These are phyloP conservation scores for Charadrius vociferus DNA, from an alignment of 2,113 vertebrate genomes.

Conservation along the genomic window DNA sequence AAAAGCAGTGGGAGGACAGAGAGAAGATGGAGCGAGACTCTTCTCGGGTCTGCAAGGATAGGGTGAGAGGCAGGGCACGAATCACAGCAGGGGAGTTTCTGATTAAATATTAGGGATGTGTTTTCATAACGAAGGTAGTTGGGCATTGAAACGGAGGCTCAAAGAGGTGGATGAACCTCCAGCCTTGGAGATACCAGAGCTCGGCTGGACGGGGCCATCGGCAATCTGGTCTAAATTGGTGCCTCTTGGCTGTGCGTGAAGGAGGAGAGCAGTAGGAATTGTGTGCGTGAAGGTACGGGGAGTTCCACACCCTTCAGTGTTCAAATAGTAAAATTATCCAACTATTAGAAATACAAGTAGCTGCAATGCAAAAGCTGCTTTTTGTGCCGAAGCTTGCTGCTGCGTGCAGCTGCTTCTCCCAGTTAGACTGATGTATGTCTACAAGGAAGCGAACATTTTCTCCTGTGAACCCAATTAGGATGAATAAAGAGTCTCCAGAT, in stretches of 20 bases:
- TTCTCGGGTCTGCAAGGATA: not conserved
- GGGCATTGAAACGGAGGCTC: not conserved
- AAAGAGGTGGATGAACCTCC: not conserved
- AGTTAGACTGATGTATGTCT: not conserved
- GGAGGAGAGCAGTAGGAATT: not conserved
- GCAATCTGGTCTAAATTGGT: not conserved
- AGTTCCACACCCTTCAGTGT: not conserved
- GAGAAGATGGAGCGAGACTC: not conserved
- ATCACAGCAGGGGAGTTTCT: not conserved
- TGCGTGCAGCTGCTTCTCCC: not conserved
- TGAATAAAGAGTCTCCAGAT: not conserved
- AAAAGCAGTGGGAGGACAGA: not conserved
- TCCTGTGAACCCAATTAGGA: not conserved
- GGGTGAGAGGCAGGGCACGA: not conserved
- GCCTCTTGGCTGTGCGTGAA: not conserved
- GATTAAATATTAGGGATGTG: not conserved
- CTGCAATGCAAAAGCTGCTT: not conserved
- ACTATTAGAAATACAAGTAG: not conserved
- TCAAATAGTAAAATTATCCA: not conserved
- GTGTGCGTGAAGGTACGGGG: not conserved
- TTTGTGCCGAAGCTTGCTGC: not conserved
- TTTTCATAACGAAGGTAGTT: no score
- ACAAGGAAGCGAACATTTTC: fast-evolving
- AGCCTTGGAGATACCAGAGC: not conserved
- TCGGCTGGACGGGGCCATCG: fast-evolving